phyloP scores from a whole-genome alignment of 2,888 invertebrate genomes.

The Drosophila acutilabella region DNA sequence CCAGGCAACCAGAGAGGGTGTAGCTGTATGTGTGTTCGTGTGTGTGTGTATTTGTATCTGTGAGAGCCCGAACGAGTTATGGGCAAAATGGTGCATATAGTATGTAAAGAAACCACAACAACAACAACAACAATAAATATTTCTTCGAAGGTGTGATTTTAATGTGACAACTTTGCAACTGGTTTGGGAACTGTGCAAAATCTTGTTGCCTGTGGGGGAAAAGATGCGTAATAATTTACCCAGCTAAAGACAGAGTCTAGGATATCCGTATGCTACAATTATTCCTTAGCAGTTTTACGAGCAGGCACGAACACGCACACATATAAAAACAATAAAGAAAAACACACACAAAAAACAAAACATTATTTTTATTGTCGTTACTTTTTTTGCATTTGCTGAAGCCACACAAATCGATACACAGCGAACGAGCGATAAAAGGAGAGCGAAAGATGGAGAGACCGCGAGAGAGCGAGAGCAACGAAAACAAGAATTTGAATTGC shows the following conservation, averaged over 20 bases:
- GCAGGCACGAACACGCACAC: conserved; percentile 21
- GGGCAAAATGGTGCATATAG: conserved; percentile 66
- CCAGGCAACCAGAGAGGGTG: conserved; percentile 62
- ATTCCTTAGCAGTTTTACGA: conserved; percentile 55
- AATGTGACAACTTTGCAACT: conserved; percentile 82
- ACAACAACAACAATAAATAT: conserved; percentile 67
- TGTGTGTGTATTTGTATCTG: conserved; percentile 32
- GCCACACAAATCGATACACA: conserved; percentile 52
- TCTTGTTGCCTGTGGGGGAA: conserved; percentile 3
- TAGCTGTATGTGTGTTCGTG: conserved; percentile 37
- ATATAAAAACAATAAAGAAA: conserved; percentile 31
- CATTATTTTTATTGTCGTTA: conserved; percentile 26
- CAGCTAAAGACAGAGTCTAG: conserved; percentile 43
- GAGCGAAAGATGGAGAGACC: conserved; percentile 1
- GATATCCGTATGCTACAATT: conserved; percentile 54
- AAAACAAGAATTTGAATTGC: conserved; percentile 70
- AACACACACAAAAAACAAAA: conserved; percentile 36
- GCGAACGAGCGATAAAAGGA: conserved; percentile 8
- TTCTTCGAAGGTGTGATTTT: conserved; percentile 77
- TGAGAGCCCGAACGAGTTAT: conserved; percentile 71
- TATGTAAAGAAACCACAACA: conserved; percentile 46
- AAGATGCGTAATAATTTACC: conserved; percentile 52
- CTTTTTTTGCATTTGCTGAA: conserved; percentile 49
- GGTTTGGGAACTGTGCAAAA: conserved; percentile 53
- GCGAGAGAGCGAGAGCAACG: conserved; percentile 1